A percentile compares a stretch with the other conserved stretches of the same genome.
Conservation (phyloP, 1,140 invertebrate species). For the Antheraea pernyi region DNA sequence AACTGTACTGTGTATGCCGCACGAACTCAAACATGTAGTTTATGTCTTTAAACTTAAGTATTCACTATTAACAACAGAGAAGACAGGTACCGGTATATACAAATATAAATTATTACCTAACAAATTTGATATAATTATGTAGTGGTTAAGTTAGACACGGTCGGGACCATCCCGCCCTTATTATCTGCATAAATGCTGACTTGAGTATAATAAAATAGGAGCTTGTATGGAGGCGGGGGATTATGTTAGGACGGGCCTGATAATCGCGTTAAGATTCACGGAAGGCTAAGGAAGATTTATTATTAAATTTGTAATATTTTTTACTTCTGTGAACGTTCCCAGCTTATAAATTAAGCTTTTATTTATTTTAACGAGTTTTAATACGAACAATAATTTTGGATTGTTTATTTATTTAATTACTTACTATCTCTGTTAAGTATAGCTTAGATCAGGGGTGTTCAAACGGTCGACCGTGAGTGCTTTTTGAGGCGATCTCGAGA, state of each 20-base stretch:
- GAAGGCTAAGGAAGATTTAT: slow-evolving; percentile 4
- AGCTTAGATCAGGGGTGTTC: no score
- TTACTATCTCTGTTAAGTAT: no score
- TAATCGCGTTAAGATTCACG: slow-evolving; percentile 12
- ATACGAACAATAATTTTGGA: no score
- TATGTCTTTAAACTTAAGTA: no score
- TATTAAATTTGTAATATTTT: slow-evolving; percentile 1
- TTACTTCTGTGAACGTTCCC: background rate
- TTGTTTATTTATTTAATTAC: no score
- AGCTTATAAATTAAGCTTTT: no score
- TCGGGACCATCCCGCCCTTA: background rate
- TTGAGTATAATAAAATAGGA: slow-evolving; percentile 16
- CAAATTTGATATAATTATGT: slow-evolving; percentile 10
- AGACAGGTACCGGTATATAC: background rate
- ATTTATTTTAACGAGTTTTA: no score
- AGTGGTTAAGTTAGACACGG: slow-evolving; percentile 3
- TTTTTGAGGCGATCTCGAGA: no score
- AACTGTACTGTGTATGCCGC: no score
- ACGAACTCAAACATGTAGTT: no score
- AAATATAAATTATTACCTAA: slow-evolving; percentile 9
- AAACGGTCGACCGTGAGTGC: no score
- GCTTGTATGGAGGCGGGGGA: slow-evolving; percentile 1
- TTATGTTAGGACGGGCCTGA: slow-evolving; percentile 12
- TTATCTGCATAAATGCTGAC: slow-evolving; percentile 17
- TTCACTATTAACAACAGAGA: background rate